Conservation (phyloP, 2,113 vertebrate species). For the Glaucidium brasilianum region DNA sequence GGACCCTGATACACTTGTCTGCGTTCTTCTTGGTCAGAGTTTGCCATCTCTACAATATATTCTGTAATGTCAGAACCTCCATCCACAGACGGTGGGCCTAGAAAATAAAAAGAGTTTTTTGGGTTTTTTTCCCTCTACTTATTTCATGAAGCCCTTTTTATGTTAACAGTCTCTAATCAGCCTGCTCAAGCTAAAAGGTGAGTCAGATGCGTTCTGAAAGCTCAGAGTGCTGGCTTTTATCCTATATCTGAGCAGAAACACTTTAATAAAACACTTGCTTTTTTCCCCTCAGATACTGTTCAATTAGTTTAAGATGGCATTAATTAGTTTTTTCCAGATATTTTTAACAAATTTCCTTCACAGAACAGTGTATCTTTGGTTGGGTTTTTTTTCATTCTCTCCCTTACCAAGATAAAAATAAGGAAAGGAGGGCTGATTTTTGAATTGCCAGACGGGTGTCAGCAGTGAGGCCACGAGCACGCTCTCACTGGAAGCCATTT, state of each 20-base stretch:
- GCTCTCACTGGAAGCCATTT: not conserved
- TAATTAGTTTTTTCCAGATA: not conserved
- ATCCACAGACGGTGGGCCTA: conserved; percentile 64
- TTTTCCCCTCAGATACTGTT: fast-evolving
- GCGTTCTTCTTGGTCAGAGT: conserved; percentile 25
- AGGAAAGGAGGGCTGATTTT: not conserved
- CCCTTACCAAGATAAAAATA: not conserved
- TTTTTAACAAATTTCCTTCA: not conserved
- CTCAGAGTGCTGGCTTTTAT: not conserved
- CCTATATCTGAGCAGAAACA: not conserved
- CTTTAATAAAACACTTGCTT: too few relatives aligned
- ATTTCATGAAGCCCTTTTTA: not conserved
- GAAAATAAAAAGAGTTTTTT: not conserved
- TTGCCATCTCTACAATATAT: conserved; percentile 68
- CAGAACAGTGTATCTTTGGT: not conserved
- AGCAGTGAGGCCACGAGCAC: not conserved
- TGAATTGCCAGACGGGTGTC: not conserved
- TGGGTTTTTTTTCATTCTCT: not conserved
- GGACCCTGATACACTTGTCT: conserved; percentile 64
- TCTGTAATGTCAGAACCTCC: conserved; percentile 66
- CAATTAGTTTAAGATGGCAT: not conserved
- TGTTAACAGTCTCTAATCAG: not conserved
- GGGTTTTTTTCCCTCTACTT: not conserved
- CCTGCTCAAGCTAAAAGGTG: not conserved
- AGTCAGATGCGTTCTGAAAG: not conserved